Evolutionary conservation across 2,797 vertebrate species (phyloP), one percentile per base, ranked within the genome.

Genomic region (Leptoclinus maculatus): DNA sequence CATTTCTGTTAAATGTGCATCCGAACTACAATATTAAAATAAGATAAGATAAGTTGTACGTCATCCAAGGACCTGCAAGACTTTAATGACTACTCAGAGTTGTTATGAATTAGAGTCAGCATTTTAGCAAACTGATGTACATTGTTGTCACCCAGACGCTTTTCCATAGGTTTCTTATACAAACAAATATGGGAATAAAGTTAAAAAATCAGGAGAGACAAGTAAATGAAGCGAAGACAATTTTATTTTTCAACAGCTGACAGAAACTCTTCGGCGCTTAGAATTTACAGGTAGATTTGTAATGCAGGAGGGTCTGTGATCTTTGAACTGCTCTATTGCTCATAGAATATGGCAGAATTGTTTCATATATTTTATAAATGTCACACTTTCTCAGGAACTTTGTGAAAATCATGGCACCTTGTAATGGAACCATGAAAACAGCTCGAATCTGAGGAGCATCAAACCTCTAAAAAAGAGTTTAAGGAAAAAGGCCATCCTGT

Each of bases 401-500:
- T 72, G 17, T 81, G 47, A 29, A 70, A 64, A 27, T 38, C 1
- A 7, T 51, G 21, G 10, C 0, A 13, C 19, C 69, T 54, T 67
- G 49, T 49, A 5, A 29, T 11, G 13, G 65, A 43, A 74, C 49
- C 27, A 53, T 54, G 21, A 69, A 60, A 71, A 39, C 32, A 64
- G 13, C 66, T 66, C n/a, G 65, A 83, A 73, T 65, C n/a, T 49
- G 74, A 66, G 74, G 10, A 66, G 69, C 74, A 78, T 58, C 59
- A 71, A 78, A 71, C 39, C 67, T 75, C 67, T 58, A 60, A 82
- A 76, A 76, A 72, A 58, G 53, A 82, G 43, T 83, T 86, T 73
- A 66, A 92, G 82, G 39, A 79, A 82, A 77, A 75, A 85, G 77
- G 78, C 81, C 81, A 76, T 88, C 86, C 81, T 90, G 87, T 89